Percentiles rank a stretch among this genome's conserved stretches.
Evolutionary conservation across 2,888 invertebrate species (phyloP).

Genomic region (Orthosia gothica): DNA sequence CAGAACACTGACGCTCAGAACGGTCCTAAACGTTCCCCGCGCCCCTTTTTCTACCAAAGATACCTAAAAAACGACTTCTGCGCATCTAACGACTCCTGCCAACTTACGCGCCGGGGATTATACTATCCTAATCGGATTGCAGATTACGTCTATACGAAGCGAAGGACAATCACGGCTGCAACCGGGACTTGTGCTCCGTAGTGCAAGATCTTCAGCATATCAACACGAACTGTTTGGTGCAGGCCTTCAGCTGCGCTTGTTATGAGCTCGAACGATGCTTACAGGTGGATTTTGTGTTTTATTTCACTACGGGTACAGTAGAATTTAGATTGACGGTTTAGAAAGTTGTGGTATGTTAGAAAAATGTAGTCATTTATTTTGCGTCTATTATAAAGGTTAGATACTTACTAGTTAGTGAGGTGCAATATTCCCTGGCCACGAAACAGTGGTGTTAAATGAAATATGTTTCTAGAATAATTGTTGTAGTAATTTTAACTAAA

Average conservation of each 20-base stretch:
- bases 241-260: slow-evolving; percentile 81
- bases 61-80: too few relatives aligned
- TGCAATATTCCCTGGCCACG: too few relatives aligned
- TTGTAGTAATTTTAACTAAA: neutral
- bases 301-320: neutral
- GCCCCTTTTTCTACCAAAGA: too few relatives aligned
- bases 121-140: slow-evolving; percentile 68
- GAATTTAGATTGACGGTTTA: neutral
- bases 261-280: slow-evolving; percentile 83
- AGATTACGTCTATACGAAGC: slow-evolving; percentile 84
- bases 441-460: too few relatives aligned
- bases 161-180: slow-evolving; percentile 73
- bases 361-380: neutral
- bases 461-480: neutral
- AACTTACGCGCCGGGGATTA: too few relatives aligned
- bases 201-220: slow-evolving; percentile 84
- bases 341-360: neutral
- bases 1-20: too few relatives aligned
- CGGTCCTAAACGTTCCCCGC: too few relatives aligned
- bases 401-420: neutral
- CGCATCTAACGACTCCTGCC: too few relatives aligned
- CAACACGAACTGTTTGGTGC: slow-evolving; percentile 85
- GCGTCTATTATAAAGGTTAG: neutral
- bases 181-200: slow-evolving; percentile 78
- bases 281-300: slow-evolving; percentile 77